Base-by-base conservation (phyloP, 2,888 invertebrate species). In the Drosophila helvetica region DNA sequence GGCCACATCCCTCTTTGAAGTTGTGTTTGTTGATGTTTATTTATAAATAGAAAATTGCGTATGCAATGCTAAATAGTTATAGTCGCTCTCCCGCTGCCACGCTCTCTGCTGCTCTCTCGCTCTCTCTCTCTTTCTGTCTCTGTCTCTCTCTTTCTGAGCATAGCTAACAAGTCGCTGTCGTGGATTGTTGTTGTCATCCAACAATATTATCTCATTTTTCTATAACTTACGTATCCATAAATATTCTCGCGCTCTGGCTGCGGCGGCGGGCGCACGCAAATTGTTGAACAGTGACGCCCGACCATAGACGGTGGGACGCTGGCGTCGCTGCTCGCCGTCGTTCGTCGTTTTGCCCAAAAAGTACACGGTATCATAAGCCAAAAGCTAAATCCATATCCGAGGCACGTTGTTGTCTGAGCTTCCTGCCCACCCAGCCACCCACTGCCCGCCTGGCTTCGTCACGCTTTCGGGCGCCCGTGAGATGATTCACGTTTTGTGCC, bases 11-110 rank as follows among this genome's bases (percentile, higher is more conserved):
- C 54, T 57, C 43, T 55, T 60, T 72, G 50, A 57, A 66, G 57
- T 54, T 71, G 53, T 52, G 70, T 74, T 46, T 83, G 76, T 74
- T 78, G 70, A 68, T 78, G 72, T 76, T 79, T 76, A 77, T 78
- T 84, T 89, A 89, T 85, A 88, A 90, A 89, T 89, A 89, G 89
- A 89, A 89, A 89, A 89, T 89, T 90, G 90, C 89, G 89, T 89
- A 89, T 86, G 88, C 87, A 88, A 77, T 87, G 85, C 85, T 88
- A 87, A 87, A 82, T 85, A 71, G 74, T 51, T 52, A 22, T 53
- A 57, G 58, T 63, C 64, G 63, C 67, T 57, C 70, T 45, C 69
- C 59, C 67, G 47, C 58, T 67, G 51, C 52, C 51, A 55, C 64
- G 46, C 67, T 57, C 65, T 67, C 67, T 50, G 60, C 52, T 47